Percentiles rank a stretch among this genome's conserved stretches.
Conservation (phyloP, 2,888 invertebrate species). For the Biston stratarius region DNA sequence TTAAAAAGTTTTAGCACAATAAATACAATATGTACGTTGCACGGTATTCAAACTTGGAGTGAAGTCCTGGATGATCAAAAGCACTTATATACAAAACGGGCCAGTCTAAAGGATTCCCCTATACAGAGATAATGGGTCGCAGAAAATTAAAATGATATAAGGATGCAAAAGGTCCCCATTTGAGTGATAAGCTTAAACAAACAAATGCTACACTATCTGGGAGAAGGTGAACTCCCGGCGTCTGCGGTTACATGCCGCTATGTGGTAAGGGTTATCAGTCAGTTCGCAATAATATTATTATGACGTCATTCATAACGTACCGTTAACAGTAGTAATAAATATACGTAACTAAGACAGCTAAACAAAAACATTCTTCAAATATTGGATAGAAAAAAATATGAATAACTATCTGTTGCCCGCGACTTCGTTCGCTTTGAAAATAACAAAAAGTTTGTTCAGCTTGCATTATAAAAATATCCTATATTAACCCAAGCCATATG, state of each 20-base stretch:
- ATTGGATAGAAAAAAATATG: too few relatives aligned
- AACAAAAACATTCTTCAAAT: background rate
- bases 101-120: conserved; percentile 20
- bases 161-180: conserved; percentile 11
- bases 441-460: too few relatives aligned
- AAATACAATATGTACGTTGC: background rate
- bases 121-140: background rate
- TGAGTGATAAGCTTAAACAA: conserved; percentile 19
- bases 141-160: conserved; percentile 12
- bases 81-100: conserved; percentile 15
- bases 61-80: background rate
- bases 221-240: conserved; percentile 28
- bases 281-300: background rate
- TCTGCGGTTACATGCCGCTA: conserved; percentile 12
- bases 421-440: too few relatives aligned
- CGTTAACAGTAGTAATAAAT: background rate
- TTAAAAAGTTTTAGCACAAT: background rate
- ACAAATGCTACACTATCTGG: conserved; percentile 7
- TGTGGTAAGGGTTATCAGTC: conserved; percentile 26
- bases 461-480: too few relatives aligned
- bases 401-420: too few relatives aligned
- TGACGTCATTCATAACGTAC: conserved; percentile 11
- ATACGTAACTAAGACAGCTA: background rate
- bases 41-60: conserved; percentile 10
- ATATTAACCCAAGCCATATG: too few relatives aligned